These are phyloP conservation scores for Euzophera pinguis DNA, from an alignment of 2,888 invertebrate species.

Conservation along the genomic window DNA sequence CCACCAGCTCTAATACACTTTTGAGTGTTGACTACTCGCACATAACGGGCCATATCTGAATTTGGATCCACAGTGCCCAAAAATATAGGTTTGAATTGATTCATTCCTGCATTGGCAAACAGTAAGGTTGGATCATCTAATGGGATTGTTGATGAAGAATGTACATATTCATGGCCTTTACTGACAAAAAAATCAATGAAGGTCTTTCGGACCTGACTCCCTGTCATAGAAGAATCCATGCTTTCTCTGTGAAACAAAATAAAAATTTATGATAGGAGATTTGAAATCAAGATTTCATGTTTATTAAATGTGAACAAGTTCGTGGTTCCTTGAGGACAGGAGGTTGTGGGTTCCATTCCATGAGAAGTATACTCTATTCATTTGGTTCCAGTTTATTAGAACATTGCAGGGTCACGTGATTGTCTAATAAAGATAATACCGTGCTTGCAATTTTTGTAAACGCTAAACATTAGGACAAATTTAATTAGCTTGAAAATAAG, in stretches of 20 bases:
- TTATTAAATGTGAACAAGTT: too few relatives aligned
- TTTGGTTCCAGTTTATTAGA: too few relatives aligned
- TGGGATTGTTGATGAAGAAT: constrained; percentile 98
- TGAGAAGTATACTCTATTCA: too few relatives aligned
- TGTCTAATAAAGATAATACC: too few relatives aligned
- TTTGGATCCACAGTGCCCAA: constrained; percentile 97
- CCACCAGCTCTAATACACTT: constrained; percentile 99
- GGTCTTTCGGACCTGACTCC: constrained; percentile 89
- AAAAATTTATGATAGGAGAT: too few relatives aligned
- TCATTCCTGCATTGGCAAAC: constrained; percentile 99
- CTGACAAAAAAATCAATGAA: constrained; percentile 95
- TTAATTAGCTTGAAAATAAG: too few relatives aligned
- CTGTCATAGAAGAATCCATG: constrained; percentile 80
- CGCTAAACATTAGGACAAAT: too few relatives aligned
- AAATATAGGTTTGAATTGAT: constrained; percentile 99
- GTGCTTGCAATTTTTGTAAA: too few relatives aligned
- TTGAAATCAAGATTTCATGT: too few relatives aligned
- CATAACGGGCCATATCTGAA: constrained; percentile 95
- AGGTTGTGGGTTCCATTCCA: too few relatives aligned
- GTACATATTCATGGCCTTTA: constrained; percentile 94
- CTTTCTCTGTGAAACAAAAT: background rate
- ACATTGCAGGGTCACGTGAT: too few relatives aligned
- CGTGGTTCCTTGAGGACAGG: too few relatives aligned
- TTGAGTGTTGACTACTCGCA: constrained; percentile 95
- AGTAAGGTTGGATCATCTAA: constrained; percentile 98